These are phyloP conservation scores for Drosophila littoralis DNA, from an alignment of 1,140 invertebrate species.

Conservation along the genomic window DNA sequence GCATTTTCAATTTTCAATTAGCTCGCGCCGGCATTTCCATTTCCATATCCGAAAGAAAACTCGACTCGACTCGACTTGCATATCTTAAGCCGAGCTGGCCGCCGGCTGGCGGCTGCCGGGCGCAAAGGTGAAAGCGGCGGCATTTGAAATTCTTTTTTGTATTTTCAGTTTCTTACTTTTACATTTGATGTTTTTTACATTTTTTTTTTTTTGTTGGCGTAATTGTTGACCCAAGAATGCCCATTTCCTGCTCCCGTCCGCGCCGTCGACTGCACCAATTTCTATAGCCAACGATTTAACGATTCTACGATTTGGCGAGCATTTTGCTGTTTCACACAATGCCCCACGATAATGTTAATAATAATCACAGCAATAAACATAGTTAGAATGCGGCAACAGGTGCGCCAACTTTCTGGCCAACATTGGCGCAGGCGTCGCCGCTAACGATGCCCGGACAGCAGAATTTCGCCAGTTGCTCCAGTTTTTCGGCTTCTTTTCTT, in stretches of 20 bases:
- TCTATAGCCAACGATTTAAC: constrained; percentile 9
- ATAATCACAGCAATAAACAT: neutral
- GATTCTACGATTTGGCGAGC: constrained; percentile 10
- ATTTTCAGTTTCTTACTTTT: constrained; percentile 3
- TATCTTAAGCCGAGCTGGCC: constrained; percentile 25
- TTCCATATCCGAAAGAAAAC: constrained; percentile 56
- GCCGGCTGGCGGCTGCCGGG: neutral
- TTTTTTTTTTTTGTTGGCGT: constrained; percentile 18
- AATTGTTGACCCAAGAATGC: constrained; percentile 62
- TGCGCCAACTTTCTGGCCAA: constrained; percentile 17
- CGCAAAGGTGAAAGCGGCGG: constrained; percentile 60
- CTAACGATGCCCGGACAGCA: neutral
- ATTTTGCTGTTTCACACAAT: constrained; percentile 22
- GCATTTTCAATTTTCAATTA: constrained; percentile 70
- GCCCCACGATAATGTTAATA: constrained; percentile 19
- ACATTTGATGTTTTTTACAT: neutral
- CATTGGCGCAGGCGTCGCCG: neutral
- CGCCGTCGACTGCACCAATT: neutral
- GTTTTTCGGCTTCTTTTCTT: constrained; percentile 10
- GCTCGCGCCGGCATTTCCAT: constrained; percentile 41
- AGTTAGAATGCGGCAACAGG: constrained; percentile 12
- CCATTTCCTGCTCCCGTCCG: constrained; percentile 54
- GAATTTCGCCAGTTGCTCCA: constrained; percentile 21
- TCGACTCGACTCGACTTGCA: constrained; percentile 6
- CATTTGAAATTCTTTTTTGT: constrained; percentile 56